These are phyloP conservation scores for Hestina assimilis DNA, from an alignment of 1,140 invertebrate species.

Conservation along the genomic window DNA sequence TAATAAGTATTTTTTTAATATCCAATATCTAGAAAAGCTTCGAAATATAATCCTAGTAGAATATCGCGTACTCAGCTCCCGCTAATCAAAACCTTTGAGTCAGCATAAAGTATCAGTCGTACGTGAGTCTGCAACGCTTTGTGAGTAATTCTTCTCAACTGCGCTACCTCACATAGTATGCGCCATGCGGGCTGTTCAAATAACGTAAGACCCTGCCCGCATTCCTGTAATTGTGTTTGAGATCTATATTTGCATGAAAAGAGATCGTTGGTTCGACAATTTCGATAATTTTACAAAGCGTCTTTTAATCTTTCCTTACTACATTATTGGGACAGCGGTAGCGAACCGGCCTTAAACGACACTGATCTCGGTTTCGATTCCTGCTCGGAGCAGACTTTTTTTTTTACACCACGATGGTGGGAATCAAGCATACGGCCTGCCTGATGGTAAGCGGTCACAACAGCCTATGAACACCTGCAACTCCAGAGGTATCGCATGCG, in stretches of 20 bases:
- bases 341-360: too few species aligned
- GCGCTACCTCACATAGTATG: not conserved
- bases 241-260: conserved; percentile 6
- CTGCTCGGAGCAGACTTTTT: too few species aligned
- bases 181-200: conserved; percentile 34
- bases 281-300: not conserved
- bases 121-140: conserved; percentile 8
- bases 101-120: conserved; percentile 26
- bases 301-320: too few species aligned
- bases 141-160: not conserved
- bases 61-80: not conserved
- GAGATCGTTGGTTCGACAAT: not conserved
- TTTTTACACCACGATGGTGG: too few species aligned
- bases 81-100: conserved; percentile 13
- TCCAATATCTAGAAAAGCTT: not conserved
- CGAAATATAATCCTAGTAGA: not conserved
- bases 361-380: not conserved
- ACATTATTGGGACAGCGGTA: too few species aligned
- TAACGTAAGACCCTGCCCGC: conserved; percentile 26
- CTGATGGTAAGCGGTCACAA: too few species aligned
- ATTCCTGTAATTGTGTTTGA: conserved; percentile 12
- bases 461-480: too few species aligned
- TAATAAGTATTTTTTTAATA: too few species aligned
- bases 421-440: too few species aligned
- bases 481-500: too few species aligned